Conservation (phyloP, 2,888 invertebrate genomes). For the Operophtera brumata region DNA sequence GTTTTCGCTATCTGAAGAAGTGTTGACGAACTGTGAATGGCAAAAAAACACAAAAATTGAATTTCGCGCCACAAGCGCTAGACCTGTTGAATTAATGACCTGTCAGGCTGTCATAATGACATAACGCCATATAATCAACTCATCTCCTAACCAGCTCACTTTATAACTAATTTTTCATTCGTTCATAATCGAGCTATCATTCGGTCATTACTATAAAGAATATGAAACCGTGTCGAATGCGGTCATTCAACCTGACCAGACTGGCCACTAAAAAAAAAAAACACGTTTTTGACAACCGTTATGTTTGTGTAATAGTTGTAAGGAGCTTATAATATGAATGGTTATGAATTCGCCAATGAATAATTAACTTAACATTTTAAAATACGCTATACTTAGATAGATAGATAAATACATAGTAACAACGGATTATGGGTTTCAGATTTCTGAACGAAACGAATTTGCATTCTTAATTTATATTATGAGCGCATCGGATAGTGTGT, state of each 20-base stretch:
- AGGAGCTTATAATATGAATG: conserved; percentile 1
- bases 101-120: background rate
- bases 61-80: too few species aligned
- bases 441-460: too few species aligned
- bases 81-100: too few species aligned
- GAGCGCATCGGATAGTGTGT: too few species aligned
- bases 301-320: conserved; percentile 42
- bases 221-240: conserved; percentile 50
- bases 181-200: conserved; percentile 15
- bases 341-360: background rate
- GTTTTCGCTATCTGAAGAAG: too few species aligned
- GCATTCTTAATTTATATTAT: too few species aligned
- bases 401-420: background rate
- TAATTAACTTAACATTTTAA: too few species aligned
- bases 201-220: conserved; percentile 24
- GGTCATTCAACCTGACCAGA: conserved; percentile 61
- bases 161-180: conserved; percentile 9
- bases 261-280: conserved; percentile 35
- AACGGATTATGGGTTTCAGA: too few species aligned
- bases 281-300: conserved; percentile 46
- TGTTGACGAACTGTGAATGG: too few species aligned
- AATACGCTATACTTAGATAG: background rate
- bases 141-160: background rate
- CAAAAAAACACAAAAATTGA: too few species aligned
- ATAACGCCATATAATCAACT: background rate